A percentile compares a stretch with the other conserved stretches of the same genome.
These are phyloP conservation scores for Peromyscus californicus DNA, from an alignment of 2,113 vertebrate species.

Conservation along the genomic window DNA sequence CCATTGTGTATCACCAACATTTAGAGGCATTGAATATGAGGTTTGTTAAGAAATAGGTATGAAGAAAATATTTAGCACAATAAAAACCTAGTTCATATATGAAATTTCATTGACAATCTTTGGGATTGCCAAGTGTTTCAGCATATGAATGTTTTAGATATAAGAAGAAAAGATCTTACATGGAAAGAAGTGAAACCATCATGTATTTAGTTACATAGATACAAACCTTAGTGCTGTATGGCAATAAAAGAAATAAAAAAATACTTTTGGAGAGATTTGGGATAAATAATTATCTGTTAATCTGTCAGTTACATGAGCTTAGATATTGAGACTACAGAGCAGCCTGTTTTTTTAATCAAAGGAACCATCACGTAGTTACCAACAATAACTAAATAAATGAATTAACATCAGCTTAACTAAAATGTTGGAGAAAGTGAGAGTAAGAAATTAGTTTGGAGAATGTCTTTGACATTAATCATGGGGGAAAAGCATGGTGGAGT, in stretches of 20 bases:
- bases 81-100: not conserved
- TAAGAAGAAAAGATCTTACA: not conserved
- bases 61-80: not conserved
- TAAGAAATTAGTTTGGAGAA: conserved; percentile 68
- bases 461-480: conserved; percentile 71
- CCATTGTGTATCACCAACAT: not conserved
- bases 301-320: not conserved
- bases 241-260: not conserved
- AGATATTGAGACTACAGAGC: not conserved
- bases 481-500: conserved; percentile 16
- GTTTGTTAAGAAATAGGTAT: not conserved
- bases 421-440: conserved; percentile 29
- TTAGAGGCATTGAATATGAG: not conserved
- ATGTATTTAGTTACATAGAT: not conserved
- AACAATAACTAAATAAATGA: conserved; percentile 22
- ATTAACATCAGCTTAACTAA: conserved; percentile 61
- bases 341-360: conserved; percentile 46
- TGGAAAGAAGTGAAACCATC: not conserved
- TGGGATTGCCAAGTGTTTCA: not conserved
- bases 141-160: not conserved
- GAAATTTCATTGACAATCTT: not conserved
- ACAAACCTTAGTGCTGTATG: not conserved
- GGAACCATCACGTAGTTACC: not conserved
- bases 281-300: not conserved
- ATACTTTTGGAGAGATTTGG: not conserved